Evolutionary conservation across 1,140 invertebrate genomes (phyloP).

Genomic region (Brachionus plicatilis): DNA sequence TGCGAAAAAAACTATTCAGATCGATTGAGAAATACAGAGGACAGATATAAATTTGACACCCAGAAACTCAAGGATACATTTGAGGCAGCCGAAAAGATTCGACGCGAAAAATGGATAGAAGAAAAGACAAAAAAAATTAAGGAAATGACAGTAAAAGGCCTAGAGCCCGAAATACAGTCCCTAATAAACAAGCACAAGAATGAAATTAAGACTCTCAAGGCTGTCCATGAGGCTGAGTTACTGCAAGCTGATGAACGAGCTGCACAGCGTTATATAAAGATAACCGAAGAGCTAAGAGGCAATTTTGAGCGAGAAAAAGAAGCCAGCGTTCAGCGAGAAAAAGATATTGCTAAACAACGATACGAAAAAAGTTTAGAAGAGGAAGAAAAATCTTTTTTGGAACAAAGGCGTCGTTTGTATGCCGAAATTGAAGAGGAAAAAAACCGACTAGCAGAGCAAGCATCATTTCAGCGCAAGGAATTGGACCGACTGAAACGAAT

Average conservation of each 20-base stretch:
- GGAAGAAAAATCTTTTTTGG: constrained; percentile 54
- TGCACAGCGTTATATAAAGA: constrained; percentile 51
- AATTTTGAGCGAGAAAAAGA: constrained; percentile 55
- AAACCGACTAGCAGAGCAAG: constrained; percentile 49
- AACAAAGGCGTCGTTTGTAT: constrained; percentile 51
- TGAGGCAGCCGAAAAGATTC: constrained; percentile 54
- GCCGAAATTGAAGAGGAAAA: constrained; percentile 55
- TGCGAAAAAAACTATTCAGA: constrained; percentile 54
- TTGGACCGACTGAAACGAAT: constrained; percentile 52
- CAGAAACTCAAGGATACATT: constrained; percentile 54
- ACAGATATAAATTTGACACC: constrained; percentile 50
- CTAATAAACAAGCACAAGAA: constrained; percentile 56
- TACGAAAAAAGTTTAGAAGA: constrained; percentile 57
- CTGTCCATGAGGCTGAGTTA: constrained; percentile 54
- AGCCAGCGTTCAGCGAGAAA: constrained; percentile 48
- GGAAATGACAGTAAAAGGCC: constrained; percentile 57
- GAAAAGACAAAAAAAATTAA: constrained; percentile 58
- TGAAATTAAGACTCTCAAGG: constrained; percentile 55
- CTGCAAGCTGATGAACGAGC: constrained; percentile 54
- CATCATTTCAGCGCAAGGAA: constrained; percentile 49
- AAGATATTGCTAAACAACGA: constrained; percentile 43
- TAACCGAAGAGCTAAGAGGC: constrained; percentile 55
- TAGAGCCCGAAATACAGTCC: constrained; percentile 56
- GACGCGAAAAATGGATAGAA: constrained; percentile 57
- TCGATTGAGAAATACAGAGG: constrained; percentile 49